phyloP scores from a whole-genome alignment of 2,113 vertebrate genomes.

The Hiodon alosoides region DNA sequence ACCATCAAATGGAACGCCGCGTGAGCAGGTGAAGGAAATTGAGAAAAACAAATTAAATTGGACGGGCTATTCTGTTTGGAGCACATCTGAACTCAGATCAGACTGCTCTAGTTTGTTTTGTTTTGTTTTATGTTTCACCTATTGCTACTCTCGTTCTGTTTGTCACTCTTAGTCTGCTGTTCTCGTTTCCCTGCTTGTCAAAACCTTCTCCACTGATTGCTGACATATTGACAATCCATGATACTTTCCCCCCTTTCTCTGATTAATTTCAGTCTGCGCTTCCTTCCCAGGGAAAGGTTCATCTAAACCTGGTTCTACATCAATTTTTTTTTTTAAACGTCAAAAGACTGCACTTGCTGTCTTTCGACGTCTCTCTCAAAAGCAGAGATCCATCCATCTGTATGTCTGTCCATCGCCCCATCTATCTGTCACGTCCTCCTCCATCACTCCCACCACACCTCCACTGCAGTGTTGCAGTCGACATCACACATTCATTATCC shows the following conservation, averaged over 20 bases:
- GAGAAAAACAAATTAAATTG: conserved; percentile 32
- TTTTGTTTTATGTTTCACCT: background rate
- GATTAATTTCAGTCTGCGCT: too few relatives aligned
- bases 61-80: conserved; percentile 30
- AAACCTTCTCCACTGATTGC: too few relatives aligned
- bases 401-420: conserved; percentile 5
- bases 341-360: background rate
- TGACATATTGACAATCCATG: background rate
- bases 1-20: conserved; percentile 23
- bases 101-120: background rate
- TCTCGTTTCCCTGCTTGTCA: background rate
- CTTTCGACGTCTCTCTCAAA: background rate
- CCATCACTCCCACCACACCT: conserved; percentile 17
- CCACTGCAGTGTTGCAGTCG: conserved; percentile 27
- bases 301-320: too few relatives aligned
- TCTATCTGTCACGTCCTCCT: conserved; percentile 33
- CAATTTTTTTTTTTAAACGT: background rate
- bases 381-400: background rate
- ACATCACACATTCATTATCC: conserved; percentile 68
- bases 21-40: conserved; percentile 18
- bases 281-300: too few relatives aligned
- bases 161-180: background rate
- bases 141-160: conserved; percentile 2
- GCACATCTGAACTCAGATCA: conserved; percentile 13
- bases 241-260: background rate